phyloP scores from a whole-genome alignment of 2,888 invertebrate species.

The Dryobota labecula region DNA sequence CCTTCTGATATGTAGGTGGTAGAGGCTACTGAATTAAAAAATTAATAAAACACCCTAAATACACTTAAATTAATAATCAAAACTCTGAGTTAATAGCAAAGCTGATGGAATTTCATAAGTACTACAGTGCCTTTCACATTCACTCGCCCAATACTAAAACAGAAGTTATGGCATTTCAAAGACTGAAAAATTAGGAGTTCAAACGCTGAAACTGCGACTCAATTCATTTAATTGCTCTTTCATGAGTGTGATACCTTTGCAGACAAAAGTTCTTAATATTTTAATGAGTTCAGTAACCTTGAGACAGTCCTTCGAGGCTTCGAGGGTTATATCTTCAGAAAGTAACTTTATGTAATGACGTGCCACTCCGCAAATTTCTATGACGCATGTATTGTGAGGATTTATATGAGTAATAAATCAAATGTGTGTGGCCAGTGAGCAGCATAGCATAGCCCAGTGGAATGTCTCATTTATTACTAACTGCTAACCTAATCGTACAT shows the following conservation, averaged over 20 bases:
- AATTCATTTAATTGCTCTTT: slow-evolving; percentile 39
- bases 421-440: slow-evolving; percentile 12
- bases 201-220: slow-evolving; percentile 29
- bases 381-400: not conserved
- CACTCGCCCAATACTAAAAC: slow-evolving; percentile 2
- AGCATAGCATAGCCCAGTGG: slow-evolving; percentile 8
- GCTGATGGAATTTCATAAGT: slow-evolving; percentile 15
- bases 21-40: too few relatives aligned
- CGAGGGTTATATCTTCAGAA: slow-evolving; percentile 6
- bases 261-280: slow-evolving; percentile 51
- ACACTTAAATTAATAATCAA: not conserved
- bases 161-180: slow-evolving; percentile 32
- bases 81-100: not conserved
- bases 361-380: not conserved
- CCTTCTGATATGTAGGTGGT: too few relatives aligned
- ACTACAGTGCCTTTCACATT: slow-evolving; percentile 6
- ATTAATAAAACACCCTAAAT: too few relatives aligned
- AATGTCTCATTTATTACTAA: slow-evolving; percentile 23
- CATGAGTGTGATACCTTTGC: slow-evolving; percentile 37
- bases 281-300: slow-evolving; percentile 51
- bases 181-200: slow-evolving; percentile 28
- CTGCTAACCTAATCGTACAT: slow-evolving; percentile 3
- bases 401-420: slow-evolving; percentile 27
- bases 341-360: slow-evolving; percentile 21
- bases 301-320: slow-evolving; percentile 10